Conservation (phyloP, 2,113 vertebrate genomes). For the Pyxicephalus adspersus region DNA sequence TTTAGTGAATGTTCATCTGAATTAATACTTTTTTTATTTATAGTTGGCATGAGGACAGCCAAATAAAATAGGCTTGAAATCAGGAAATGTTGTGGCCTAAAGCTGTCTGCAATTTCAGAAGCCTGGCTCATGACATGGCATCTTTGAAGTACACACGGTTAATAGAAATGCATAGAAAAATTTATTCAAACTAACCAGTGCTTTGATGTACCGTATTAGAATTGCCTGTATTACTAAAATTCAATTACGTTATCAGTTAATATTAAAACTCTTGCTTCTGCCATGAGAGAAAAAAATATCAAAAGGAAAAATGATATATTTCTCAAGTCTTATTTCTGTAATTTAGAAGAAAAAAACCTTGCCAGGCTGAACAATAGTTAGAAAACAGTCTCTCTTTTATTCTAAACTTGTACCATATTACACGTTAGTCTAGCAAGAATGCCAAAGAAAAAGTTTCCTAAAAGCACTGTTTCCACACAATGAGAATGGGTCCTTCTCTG, state of each 20-base stretch:
- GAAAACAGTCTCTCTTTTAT: constrained; percentile 1
- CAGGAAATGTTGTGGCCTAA: constrained; percentile 32
- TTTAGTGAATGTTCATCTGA: constrained; percentile 39
- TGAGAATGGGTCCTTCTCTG: too few relatives aligned
- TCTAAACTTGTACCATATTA: background rate
- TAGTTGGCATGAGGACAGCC: constrained; percentile 53
- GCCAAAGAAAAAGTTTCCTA: background rate
- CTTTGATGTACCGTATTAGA: constrained; percentile 58
- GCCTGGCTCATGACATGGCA: constrained; percentile 55
- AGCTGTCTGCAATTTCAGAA: constrained; percentile 53
- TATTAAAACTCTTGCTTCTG: constrained; percentile 52
- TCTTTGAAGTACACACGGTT: constrained; percentile 57
- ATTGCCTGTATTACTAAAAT: constrained; percentile 57
- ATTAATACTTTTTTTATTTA: constrained; percentile 48
- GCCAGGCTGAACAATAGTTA: constrained; percentile 38
- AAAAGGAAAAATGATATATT: constrained; percentile 48
- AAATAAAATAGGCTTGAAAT: constrained; percentile 31
- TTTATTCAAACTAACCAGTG: constrained; percentile 27
- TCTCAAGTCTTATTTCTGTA: constrained; percentile 31
- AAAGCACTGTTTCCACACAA: background rate
- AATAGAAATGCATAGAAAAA: constrained; percentile 51
- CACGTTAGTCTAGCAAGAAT: background rate
- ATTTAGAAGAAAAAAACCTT: constrained; percentile 44
- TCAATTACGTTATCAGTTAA: constrained; percentile 55
- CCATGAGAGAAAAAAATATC: constrained; percentile 40